A percentile compares a stretch with the other conserved stretches of the same genome.
Conservation (phyloP, 2,888 invertebrate species). For the Volucella bombylans region DNA sequence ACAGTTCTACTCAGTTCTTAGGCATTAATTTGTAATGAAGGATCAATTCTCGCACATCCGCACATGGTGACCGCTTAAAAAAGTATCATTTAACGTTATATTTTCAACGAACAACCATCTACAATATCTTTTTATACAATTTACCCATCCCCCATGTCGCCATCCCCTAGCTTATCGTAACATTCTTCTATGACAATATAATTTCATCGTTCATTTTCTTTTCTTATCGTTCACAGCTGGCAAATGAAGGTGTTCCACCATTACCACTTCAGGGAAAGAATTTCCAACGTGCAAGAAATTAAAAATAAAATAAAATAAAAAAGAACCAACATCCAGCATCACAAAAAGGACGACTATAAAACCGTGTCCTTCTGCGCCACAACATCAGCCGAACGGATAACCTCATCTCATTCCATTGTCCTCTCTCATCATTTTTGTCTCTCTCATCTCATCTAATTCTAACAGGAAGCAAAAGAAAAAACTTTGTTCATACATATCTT, state of each 20-base stretch:
- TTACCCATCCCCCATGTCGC: background rate
- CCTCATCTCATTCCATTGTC: slow-evolving; percentile 55
- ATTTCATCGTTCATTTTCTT: slow-evolving; percentile 62
- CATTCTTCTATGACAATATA: slow-evolving; percentile 49
- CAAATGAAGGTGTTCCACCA: slow-evolving; percentile 78
- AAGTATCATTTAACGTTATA: slow-evolving; percentile 45
- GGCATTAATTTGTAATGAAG: slow-evolving; percentile 71
- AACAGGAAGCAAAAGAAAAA: slow-evolving; percentile 18
- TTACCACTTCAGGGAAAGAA: slow-evolving; percentile 78
- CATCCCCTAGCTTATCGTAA: too few species aligned
- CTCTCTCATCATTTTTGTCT: background rate
- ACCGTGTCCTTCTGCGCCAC: slow-evolving; percentile 51
- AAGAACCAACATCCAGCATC: slow-evolving; percentile 23
- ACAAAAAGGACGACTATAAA: slow-evolving; percentile 45
- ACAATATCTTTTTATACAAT: slow-evolving; percentile 12
- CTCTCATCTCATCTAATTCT: slow-evolving; percentile 40
- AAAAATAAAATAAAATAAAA: slow-evolving; percentile 53
- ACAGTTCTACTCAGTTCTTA: slow-evolving; percentile 25
- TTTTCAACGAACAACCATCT: slow-evolving; percentile 19
- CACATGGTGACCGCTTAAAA: slow-evolving; percentile 62
- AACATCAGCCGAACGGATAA: slow-evolving; percentile 56
- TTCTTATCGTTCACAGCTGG: slow-evolving; percentile 76
- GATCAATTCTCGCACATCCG: slow-evolving; percentile 55
- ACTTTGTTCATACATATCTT: slow-evolving; percentile 19
- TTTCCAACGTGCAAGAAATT: slow-evolving; percentile 79